These are phyloP conservation scores for Telmatochromis sp. DNA, from an alignment of 2,113 vertebrate genomes.

Conservation along the genomic window DNA sequence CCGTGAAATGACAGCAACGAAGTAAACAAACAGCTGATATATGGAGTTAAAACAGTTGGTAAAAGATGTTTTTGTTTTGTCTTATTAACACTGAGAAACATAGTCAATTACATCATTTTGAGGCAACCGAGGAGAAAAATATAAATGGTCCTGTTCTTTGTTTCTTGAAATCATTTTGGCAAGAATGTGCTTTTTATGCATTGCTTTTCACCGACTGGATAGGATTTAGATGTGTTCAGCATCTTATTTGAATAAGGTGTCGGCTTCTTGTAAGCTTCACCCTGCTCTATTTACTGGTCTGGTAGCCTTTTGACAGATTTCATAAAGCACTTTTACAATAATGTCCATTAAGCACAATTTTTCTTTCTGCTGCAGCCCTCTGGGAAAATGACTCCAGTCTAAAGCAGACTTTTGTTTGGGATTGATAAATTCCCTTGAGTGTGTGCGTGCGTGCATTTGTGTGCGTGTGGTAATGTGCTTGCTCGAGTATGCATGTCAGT, in stretches of 20 bases:
- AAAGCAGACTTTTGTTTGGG: constrained; percentile 39
- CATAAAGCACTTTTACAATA: constrained; percentile 36
- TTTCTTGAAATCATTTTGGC: constrained; percentile 1
- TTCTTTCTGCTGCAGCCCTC: background rate
- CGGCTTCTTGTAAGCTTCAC: constrained; percentile 19
- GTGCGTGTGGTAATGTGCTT: constrained; percentile 3
- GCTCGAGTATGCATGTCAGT: constrained; percentile 46
- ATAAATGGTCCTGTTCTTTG: background rate
- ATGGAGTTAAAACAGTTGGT: background rate
- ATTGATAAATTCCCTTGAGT: constrained; percentile 15
- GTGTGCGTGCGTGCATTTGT: background rate
- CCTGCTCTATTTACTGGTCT: constrained; percentile 28
- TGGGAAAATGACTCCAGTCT: constrained; percentile 12
- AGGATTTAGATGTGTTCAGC: constrained; percentile 29
- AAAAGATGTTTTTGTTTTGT: background rate
- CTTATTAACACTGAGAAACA: background rate
- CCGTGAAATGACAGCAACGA: background rate
- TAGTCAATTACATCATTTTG: background rate
- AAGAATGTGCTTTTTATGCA: background rate
- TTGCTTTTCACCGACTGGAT: background rate
- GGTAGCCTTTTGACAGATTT: constrained; percentile 29
- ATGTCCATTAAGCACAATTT: constrained; percentile 49
- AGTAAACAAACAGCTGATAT: background rate
- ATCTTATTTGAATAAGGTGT: constrained; percentile 50
- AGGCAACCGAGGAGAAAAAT: background rate